Conservation (phyloP, 2,113 vertebrate genomes). For the Turdus rufiventris region DNA sequence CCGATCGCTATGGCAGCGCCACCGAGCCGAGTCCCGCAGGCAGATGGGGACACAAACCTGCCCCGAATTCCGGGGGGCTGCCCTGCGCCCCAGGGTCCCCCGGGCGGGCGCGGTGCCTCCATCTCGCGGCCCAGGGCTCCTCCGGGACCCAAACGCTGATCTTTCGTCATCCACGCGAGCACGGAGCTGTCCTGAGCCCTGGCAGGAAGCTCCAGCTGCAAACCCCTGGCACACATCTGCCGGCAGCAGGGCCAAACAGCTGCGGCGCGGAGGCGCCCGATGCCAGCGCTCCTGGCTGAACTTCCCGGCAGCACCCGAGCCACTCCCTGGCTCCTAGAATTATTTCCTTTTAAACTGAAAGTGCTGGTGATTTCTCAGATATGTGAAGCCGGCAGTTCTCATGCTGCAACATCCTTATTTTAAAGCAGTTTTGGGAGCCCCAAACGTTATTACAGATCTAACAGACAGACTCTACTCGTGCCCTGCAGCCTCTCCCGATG, state of each 20-base stretch:
- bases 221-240: too few species aligned
- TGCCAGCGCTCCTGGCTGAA: neutral
- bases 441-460: neutral
- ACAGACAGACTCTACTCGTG: neutral
- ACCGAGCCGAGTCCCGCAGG: neutral
- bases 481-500: neutral
- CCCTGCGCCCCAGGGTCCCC: neutral
- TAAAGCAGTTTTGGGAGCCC: neutral
- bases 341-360: neutral
- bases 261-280: neutral
- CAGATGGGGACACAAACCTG: neutral
- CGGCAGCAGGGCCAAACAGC: neutral
- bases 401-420: neutral
- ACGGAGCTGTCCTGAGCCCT: neutral
- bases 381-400: neutral
- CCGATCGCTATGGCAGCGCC: neutral
- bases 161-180: neutral
- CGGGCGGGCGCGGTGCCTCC: neutral
- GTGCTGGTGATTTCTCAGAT: neutral
- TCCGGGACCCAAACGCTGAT: rapidly evolving
- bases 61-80: neutral
- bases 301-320: neutral
- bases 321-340: neutral
- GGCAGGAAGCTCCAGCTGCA: neutral
- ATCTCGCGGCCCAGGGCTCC: neutral